These are phyloP conservation scores for Cliona cf. orientalis DNA, from an alignment of 37 sponge, comb jelly and placozoan species.

Conservation along the genomic window DNA sequence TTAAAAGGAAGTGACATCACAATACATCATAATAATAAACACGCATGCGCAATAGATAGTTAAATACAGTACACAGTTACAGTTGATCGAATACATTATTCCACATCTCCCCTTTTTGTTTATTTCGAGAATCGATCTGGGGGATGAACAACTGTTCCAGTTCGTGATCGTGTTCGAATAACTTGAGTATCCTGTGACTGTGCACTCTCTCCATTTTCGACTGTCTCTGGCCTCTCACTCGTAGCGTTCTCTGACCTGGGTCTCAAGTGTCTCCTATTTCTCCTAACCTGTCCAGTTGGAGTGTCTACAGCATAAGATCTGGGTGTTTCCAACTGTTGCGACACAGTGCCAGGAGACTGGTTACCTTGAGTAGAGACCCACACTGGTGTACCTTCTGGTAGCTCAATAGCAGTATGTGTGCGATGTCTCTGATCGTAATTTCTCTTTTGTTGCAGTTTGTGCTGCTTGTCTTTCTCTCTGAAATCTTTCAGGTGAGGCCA, in stretches of 20 bases:
- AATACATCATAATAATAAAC: too few species aligned
- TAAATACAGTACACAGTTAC: too few species aligned
- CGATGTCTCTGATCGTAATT: constrained; percentile 37
- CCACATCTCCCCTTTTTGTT: not conserved
- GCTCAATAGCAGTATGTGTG: not conserved
- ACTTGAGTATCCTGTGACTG: not conserved
- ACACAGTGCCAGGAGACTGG: not conserved
- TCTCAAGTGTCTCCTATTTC: constrained; percentile 4
- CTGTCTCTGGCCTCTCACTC: constrained; percentile 5
- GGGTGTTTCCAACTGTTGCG: not conserved
- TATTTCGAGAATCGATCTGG: not conserved
- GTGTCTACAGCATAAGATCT: not conserved
- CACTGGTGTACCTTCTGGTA: constrained; percentile 4
- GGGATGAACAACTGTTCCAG: constrained; percentile 1
- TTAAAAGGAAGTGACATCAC: too few species aligned
- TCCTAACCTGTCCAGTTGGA: constrained; percentile 5
- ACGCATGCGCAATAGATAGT: too few species aligned
- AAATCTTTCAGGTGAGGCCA: constrained; percentile 39
- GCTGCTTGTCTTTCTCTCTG: not conserved
- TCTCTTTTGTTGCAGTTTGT: constrained; percentile 19
- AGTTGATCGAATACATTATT: too few species aligned
- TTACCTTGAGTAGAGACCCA: constrained; percentile 1
- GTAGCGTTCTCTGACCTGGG: not conserved
- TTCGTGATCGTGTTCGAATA: not conserved
- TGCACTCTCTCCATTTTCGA: not conserved